A percentile compares a stretch with the other conserved stretches of the same genome.
phyloP scores from a whole-genome alignment of 2,113 vertebrate species.

The Cervus canadensis region DNA sequence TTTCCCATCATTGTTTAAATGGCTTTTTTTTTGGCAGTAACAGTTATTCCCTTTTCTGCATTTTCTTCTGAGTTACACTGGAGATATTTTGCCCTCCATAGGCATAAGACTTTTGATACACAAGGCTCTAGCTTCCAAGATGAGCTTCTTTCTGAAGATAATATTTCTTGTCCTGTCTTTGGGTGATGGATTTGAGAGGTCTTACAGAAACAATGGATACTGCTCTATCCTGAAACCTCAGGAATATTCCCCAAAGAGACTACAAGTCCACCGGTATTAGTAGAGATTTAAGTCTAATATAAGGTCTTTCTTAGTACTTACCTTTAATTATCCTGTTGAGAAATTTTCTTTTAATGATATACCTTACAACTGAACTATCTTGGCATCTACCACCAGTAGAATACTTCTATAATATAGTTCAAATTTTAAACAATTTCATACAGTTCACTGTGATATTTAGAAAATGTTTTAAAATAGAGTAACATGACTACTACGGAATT shows the following conservation, averaged over 20 bases:
- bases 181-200: not conserved
- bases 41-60: not conserved
- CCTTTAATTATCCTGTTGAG: not conserved
- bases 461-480: conserved; percentile 1
- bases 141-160: conserved; percentile 37
- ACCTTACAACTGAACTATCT: not conserved
- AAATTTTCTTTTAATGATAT: conserved; percentile 39
- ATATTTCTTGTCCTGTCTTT: conserved; percentile 22
- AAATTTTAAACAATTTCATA: not conserved
- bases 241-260: not conserved
- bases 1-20: not conserved
- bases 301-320: conserved; percentile 20
- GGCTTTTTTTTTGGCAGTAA: not conserved
- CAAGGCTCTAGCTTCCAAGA: conserved; percentile 24
- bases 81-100: not conserved
- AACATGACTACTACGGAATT: not conserved
- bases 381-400: not conserved
- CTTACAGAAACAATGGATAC: not conserved
- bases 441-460: not conserved
- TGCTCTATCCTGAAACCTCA: not conserved
- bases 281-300: conserved; percentile 17
- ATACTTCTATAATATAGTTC: not conserved
- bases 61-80: not conserved
- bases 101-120: not conserved
- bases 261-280: not conserved